Conservation (phyloP, 2,113 vertebrate species). For the Pelvicachromis taeniatus region DNA sequence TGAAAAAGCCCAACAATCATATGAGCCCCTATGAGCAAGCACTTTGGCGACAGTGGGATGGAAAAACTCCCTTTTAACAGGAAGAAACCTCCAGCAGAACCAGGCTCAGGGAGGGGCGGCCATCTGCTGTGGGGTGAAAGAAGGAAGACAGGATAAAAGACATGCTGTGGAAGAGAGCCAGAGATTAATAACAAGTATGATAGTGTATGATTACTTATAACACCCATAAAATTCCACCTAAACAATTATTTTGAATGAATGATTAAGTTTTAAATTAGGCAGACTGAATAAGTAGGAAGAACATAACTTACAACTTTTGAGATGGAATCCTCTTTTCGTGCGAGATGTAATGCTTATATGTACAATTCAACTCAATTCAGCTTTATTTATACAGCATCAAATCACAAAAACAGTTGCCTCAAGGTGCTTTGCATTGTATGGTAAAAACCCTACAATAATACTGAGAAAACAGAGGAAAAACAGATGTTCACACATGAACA, state of each 20-base stretch:
- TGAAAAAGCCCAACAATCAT: no score
- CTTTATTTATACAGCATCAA: not conserved
- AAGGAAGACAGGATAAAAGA: no score
- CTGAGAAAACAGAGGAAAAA: not conserved
- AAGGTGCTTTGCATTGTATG: fast-evolving
- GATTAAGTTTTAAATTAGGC: not conserved
- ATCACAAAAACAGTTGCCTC: not conserved
- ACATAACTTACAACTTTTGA: not conserved
- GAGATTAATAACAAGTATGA: no score
- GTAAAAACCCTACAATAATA: not conserved
- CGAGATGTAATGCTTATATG: not conserved
- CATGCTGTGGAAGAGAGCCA: no score
- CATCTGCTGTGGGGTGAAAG: no score
- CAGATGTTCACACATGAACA: not conserved
- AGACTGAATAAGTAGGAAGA: not conserved
- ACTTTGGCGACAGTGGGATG: no score
- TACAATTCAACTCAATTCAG: not conserved
- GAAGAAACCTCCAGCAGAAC: no score
- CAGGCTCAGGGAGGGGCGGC: no score
- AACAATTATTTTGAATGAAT: not conserved
- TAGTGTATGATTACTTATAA: not conserved
- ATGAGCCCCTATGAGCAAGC: no score
- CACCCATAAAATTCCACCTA: not conserved
- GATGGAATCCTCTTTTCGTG: not conserved
- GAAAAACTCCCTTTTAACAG: no score